phyloP scores from a whole-genome alignment of 2,888 invertebrate species.

The Aquatica leii region DNA sequence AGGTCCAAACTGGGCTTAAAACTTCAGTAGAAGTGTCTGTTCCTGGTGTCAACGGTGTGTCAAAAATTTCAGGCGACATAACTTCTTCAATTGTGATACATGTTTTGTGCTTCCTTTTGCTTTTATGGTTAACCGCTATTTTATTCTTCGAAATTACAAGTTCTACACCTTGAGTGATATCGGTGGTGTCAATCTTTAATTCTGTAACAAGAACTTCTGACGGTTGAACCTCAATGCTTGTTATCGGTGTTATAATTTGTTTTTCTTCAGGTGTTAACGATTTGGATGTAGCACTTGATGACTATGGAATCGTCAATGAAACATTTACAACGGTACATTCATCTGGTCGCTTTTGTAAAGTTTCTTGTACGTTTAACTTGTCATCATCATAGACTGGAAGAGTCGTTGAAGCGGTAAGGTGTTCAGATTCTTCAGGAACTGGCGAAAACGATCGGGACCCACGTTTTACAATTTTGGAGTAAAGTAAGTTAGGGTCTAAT shows the following conservation, averaged over 20 bases:
- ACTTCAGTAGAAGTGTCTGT: slow-evolving; percentile 50
- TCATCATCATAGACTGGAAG: too few relatives aligned
- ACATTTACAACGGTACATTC: slow-evolving; percentile 19
- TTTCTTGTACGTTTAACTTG: slow-evolving; percentile 35
- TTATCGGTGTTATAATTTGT: slow-evolving; percentile 12
- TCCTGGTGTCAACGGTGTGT: slow-evolving; percentile 63
- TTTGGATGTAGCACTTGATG: not conserved
- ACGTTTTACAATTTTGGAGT: slow-evolving; percentile 52
- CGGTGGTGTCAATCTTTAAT: slow-evolving; percentile 21
- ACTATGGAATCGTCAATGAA: slow-evolving; percentile 16
- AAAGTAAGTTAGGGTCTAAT: slow-evolving; percentile 49
- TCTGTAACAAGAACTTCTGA: slow-evolving; percentile 25
- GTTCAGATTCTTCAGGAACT: slow-evolving; percentile 38
- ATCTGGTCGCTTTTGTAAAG: slow-evolving; percentile 25
- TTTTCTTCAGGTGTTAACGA: not conserved
- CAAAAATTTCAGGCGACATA: slow-evolving; percentile 60
- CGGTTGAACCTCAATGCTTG: slow-evolving; percentile 23
- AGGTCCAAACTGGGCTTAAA: not conserved
- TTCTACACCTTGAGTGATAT: slow-evolving; percentile 9
- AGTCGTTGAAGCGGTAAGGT: slow-evolving; percentile 52
- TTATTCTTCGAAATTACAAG: slow-evolving; percentile 14
- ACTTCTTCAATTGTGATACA: slow-evolving; percentile 66
- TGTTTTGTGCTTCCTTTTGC: slow-evolving; percentile 58
- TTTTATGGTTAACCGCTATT: slow-evolving; percentile 46
- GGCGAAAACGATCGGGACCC: slow-evolving; percentile 52